Percentiles rank a stretch among this genome's conserved stretches.
phyloP scores from a whole-genome alignment of 2,888 invertebrate species.

The Laspeyria flexula region DNA sequence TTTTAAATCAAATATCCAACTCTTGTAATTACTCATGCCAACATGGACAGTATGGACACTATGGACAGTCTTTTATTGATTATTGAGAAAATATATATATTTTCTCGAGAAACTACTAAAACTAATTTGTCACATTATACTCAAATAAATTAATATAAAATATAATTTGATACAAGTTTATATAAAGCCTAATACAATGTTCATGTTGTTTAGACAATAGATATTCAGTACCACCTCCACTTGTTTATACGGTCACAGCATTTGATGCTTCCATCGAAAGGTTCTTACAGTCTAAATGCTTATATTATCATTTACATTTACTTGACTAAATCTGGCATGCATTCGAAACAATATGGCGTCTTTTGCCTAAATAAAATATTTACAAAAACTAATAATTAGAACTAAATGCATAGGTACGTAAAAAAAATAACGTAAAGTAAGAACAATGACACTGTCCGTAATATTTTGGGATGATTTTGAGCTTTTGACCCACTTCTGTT shows the following conservation, averaged over 20 bases:
- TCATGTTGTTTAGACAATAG: slow-evolving; percentile 1
- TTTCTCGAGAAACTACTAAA: slow-evolving; percentile 15
- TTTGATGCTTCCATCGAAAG: slow-evolving; percentile 34
- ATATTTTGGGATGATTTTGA: not conserved
- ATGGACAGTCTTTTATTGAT: slow-evolving; percentile 18
- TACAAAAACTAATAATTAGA: slow-evolving; percentile 26
- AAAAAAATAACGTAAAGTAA: not conserved
- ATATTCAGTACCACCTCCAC: slow-evolving; percentile 8
- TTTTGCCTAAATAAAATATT: slow-evolving; percentile 40
- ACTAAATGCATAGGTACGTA: slow-evolving; percentile 13
- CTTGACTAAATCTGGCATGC: slow-evolving; percentile 37
- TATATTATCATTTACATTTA: slow-evolving; percentile 38
- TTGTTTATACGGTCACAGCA: slow-evolving; percentile 22
- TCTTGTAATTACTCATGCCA: not conserved
- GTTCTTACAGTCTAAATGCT: slow-evolving; percentile 33
- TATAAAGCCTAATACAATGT: slow-evolving; percentile 7
- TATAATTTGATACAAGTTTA: slow-evolving; percentile 12
- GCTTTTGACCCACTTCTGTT: too few species aligned
- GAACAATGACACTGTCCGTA: not conserved
- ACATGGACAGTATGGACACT: too few species aligned
- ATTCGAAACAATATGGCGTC: slow-evolving; percentile 37
- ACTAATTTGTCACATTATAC: slow-evolving; percentile 16
- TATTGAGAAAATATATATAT: slow-evolving; percentile 9
- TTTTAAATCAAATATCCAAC: not conserved
- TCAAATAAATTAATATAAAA: slow-evolving; percentile 29